These are phyloP conservation scores for Phortica magna DNA, from an alignment of 2,888 invertebrate species.

Conservation along the genomic window DNA sequence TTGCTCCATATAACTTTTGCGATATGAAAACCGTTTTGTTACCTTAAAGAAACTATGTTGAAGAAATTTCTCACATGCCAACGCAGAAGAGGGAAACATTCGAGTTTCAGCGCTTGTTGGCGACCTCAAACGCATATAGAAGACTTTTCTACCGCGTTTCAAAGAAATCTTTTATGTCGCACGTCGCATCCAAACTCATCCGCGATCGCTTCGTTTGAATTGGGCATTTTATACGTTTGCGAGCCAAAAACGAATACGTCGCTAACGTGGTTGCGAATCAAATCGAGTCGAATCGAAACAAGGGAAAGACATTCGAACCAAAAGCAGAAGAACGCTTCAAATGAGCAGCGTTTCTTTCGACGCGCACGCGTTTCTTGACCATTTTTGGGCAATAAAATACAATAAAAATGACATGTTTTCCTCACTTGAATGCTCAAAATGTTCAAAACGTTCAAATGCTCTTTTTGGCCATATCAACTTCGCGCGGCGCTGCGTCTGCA, in stretches of 20 bases:
- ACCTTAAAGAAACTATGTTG: neutral
- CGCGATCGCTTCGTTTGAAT: neutral
- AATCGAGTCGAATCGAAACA: neutral
- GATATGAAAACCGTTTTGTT: neutral
- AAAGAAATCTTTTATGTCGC: conserved; percentile 18
- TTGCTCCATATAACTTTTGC: neutral
- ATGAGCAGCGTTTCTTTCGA: conserved; percentile 40
- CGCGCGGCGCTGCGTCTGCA: conserved; percentile 22
- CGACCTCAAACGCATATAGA: neutral
- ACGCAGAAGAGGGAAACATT: neutral
- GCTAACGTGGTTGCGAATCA: conserved; percentile 7
- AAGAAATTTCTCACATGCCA: neutral
- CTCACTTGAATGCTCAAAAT: conserved; percentile 59
- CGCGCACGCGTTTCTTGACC: conserved; percentile 52
- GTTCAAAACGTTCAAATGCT: conserved; percentile 39
- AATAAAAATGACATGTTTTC: conserved; percentile 72
- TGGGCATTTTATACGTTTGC: conserved; percentile 32
- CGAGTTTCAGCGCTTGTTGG: neutral
- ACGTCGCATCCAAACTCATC: neutral
- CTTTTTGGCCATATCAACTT: conserved; percentile 61
- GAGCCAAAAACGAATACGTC: conserved; percentile 1
- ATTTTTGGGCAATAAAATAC: conserved; percentile 71
- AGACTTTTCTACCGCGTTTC: conserved; percentile 24
- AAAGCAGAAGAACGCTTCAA: conserved; percentile 18
- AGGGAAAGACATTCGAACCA: neutral